Percentiles rank a stretch among this genome's conserved stretches.
Evolutionary conservation across 2,113 vertebrate species (phyloP).

Genomic region (Caranx ignobilis): DNA sequence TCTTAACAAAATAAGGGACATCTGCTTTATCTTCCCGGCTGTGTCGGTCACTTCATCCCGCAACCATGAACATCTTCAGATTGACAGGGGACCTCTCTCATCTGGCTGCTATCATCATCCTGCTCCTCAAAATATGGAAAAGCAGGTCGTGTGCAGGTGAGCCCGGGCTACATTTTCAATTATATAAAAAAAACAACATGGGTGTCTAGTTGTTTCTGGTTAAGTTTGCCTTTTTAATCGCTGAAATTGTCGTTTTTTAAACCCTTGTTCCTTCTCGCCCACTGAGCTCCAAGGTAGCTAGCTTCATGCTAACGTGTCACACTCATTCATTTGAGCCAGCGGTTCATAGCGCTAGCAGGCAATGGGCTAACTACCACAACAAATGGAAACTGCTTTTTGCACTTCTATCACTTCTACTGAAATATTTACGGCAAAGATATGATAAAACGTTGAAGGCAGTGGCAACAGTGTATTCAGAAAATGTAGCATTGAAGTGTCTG

Average conservation of each 20-base stretch:
- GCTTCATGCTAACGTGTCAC: conserved; percentile 46
- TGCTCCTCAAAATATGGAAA: conserved; percentile 98
- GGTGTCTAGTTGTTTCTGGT: neutral
- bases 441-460: neutral
- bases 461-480: neutral
- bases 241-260: neutral
- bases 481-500: neutral
- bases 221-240: neutral
- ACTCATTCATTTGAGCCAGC: conserved; percentile 68
- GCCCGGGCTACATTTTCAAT: neutral
- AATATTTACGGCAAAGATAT: neutral
- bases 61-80: conserved; percentile 93
- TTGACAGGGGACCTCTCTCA: conserved; percentile 95
- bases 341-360: conserved; percentile 20
- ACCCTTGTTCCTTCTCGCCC: neutral
- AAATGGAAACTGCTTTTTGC: no score
- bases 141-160: conserved; percentile 96
- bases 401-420: neutral
- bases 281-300: conserved; percentile 5
- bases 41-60: neutral
- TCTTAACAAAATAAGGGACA: neutral
- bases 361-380: neutral
- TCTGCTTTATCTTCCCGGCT: neutral
- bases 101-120: conserved; percentile 96
- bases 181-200: rapidly evolving